Percentiles rank a stretch among this genome's conserved stretches.
Conservation (phyloP, 2,797 vertebrate genomes). For the Tolypeutes matacus region DNA sequence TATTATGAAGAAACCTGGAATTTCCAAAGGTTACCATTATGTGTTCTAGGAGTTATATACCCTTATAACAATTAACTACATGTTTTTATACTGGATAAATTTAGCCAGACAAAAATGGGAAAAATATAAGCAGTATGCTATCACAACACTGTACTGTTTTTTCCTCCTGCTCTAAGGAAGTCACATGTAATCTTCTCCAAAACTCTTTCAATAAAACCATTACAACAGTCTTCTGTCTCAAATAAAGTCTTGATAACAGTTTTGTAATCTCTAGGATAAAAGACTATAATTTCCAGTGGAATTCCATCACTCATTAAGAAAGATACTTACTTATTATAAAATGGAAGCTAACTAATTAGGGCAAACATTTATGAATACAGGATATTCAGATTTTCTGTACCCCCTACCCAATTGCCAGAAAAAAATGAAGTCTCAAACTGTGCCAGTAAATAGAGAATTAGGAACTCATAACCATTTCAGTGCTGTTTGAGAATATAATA, state of each 20-base stretch:
- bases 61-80: not conserved
- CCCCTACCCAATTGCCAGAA: not conserved
- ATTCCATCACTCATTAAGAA: conserved; percentile 65
- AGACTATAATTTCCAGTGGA: conserved; percentile 46
- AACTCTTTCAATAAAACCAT: conserved; percentile 30
- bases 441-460: conserved; percentile 22
- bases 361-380: conserved; percentile 59
- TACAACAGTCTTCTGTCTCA: not conserved
- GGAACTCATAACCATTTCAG: conserved; percentile 16
- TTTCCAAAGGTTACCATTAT: not conserved
- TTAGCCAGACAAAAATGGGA: not conserved
- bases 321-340: conserved; percentile 57
- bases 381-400: not conserved
- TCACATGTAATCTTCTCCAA: not conserved
- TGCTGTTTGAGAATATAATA: not conserved
- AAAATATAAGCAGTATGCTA: not conserved
- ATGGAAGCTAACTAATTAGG: conserved; percentile 59
- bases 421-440: not conserved
- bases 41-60: not conserved
- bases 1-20: conserved; percentile 29
- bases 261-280: conserved; percentile 61
- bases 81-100: not conserved
- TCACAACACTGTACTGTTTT: not conserved
- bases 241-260: conserved; percentile 1
- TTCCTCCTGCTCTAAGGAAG: not conserved